Evolutionary conservation across 1,140 invertebrate genomes (phyloP).

Genomic region (Whitmania pigra): DNA sequence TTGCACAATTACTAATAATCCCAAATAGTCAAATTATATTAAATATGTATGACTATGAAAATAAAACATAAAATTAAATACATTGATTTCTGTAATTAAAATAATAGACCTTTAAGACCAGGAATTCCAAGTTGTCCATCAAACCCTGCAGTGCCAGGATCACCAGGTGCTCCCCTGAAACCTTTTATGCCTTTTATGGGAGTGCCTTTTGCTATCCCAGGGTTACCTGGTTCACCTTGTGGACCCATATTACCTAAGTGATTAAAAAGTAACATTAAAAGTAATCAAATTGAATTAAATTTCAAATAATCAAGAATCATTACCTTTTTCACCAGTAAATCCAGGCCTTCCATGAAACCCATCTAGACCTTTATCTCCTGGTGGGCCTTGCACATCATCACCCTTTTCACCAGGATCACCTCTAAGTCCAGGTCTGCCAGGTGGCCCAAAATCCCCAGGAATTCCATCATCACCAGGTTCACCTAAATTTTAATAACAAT

Average conservation of each 20-base stretch:
- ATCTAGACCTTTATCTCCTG: background rate
- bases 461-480: background rate
- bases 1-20: too few relatives aligned
- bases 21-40: too few relatives aligned
- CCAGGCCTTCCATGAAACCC: background rate
- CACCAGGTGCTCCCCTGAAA: background rate
- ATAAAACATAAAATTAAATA: too few relatives aligned
- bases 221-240: background rate
- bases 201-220: background rate
- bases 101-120: slow-evolving; percentile 32
- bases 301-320: background rate
- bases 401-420: background rate
- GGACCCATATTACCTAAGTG: too few relatives aligned
- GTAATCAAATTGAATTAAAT: background rate
- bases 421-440: background rate
- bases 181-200: background rate
- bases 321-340: background rate
- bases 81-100: too few relatives aligned
- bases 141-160: background rate
- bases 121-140: slow-evolving; percentile 34
- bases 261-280: background rate
- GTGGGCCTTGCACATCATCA: background rate
- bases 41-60: too few relatives aligned
- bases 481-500: background rate
- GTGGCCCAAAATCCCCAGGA: background rate